Percentiles rank a stretch among this genome's conserved stretches.
phyloP scores from a whole-genome alignment of 2,113 vertebrate species.

The Pseudois nayaur region DNA sequence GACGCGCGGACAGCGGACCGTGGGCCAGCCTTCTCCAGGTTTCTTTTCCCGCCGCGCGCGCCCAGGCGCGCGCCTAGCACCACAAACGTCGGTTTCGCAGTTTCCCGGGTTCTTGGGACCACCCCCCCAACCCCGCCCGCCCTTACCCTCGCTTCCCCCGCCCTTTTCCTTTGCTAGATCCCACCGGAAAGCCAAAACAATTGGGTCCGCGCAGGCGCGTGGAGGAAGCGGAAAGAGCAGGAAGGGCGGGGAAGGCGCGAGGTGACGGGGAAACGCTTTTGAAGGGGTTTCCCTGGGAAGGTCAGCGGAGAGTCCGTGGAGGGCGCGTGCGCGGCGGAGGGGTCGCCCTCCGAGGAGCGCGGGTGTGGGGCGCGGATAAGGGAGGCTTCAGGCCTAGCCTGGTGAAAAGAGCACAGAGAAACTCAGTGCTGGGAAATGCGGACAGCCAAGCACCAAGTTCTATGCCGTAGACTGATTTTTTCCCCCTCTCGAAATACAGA shows the following conservation, averaged over 20 bases:
- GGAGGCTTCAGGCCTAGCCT: not conserved
- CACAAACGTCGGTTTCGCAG: not conserved
- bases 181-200: slow-evolving; percentile 72
- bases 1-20: slow-evolving; percentile 26
- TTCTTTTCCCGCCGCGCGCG: not conserved
- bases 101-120: slow-evolving; percentile 42
- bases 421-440: not conserved
- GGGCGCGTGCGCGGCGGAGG: not conserved
- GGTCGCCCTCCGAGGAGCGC: fast-evolving
- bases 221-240: slow-evolving; percentile 47
- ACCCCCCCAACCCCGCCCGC: not conserved
- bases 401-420: not conserved
- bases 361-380: no score
- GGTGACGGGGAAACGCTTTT: not conserved
- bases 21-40: not conserved
- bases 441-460: not conserved
- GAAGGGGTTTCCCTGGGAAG: not conserved
- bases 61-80: not conserved
- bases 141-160: not conserved
- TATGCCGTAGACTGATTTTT: not conserved
- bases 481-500: not conserved
- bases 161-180: slow-evolving; percentile 1
- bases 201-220: slow-evolving; percentile 63
- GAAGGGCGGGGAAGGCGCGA: not conserved
- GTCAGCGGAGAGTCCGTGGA: not conserved